Evolutionary conservation across 2,113 vertebrate species (phyloP).

Genomic region (Pangasianodon gigas): DNA sequence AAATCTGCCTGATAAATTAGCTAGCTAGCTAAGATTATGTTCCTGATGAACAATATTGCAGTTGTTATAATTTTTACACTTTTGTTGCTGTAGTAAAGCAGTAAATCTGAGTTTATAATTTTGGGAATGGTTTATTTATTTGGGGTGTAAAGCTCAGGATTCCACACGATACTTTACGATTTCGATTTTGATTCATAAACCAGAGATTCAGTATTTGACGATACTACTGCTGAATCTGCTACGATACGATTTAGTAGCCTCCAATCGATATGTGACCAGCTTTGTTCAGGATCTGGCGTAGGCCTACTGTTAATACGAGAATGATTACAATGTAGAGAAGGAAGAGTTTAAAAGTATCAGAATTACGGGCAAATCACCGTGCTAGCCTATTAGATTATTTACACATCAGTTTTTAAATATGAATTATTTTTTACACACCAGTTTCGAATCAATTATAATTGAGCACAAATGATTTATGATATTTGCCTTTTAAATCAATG

Average conservation of each 20-base stretch:
- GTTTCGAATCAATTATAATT: too few species aligned
- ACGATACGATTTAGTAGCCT: not conserved
- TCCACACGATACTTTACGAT: not conserved
- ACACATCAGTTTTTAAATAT: too few species aligned
- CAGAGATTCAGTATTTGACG: not conserved
- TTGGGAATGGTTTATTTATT: not conserved
- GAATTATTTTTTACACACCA: too few species aligned
- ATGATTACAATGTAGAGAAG: not conserved
- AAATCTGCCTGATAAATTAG: too few species aligned
- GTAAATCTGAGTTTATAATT: not conserved
- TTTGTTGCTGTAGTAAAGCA: not conserved
- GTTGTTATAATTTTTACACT: not conserved
- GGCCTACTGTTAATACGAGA: not conserved
- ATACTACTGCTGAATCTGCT: too few species aligned
- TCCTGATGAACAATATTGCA: not conserved
- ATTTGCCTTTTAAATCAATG: too few species aligned
- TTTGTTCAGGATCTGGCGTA: not conserved
- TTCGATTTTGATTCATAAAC: not conserved
- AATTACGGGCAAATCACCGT: not conserved
- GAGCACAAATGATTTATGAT: too few species aligned
- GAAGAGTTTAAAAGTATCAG: not conserved
- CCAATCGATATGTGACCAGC: not conserved
- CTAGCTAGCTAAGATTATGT: not conserved
- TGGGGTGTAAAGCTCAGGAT: not conserved
- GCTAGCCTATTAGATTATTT: too few species aligned